These are phyloP conservation scores for Apodemus speciosus DNA, from an alignment of 2,113 vertebrate genomes.

Conservation along the genomic window DNA sequence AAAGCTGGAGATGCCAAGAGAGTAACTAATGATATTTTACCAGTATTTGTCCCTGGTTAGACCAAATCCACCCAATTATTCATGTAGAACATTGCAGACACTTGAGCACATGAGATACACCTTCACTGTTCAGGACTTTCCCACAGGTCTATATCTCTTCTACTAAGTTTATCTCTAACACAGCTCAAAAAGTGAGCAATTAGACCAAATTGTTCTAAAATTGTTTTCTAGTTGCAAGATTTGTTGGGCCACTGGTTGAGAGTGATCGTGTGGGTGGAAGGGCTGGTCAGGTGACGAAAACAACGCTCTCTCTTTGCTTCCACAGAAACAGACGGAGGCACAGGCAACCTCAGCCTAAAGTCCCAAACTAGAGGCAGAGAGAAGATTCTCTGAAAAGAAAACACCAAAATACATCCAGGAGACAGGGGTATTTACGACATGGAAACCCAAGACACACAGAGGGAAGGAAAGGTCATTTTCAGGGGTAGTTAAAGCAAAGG, in stretches of 20 bases:
- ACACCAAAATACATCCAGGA: neutral
- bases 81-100: neutral
- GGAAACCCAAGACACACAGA: slow-evolving; percentile 7
- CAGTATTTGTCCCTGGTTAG: neutral
- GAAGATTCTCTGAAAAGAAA: slow-evolving; percentile 28
- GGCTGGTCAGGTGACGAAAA: neutral
- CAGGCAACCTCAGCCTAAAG: neutral
- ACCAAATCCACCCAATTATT: neutral
- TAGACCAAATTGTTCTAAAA: neutral
- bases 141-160: neutral
- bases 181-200: neutral
- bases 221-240: neutral
- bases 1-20: neutral
- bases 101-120: neutral
- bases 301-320: neutral
- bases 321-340: neutral
- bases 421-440: neutral
- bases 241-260: neutral
- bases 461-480: neutral
- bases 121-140: neutral
- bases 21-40: neutral
- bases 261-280: neutral
- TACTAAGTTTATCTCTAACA: neutral
- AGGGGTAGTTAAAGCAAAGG: neutral
- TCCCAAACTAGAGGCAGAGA: neutral